These are phyloP conservation scores for Hecatera dysodea DNA, from an alignment of 2,888 invertebrate species.

Conservation along the genomic window DNA sequence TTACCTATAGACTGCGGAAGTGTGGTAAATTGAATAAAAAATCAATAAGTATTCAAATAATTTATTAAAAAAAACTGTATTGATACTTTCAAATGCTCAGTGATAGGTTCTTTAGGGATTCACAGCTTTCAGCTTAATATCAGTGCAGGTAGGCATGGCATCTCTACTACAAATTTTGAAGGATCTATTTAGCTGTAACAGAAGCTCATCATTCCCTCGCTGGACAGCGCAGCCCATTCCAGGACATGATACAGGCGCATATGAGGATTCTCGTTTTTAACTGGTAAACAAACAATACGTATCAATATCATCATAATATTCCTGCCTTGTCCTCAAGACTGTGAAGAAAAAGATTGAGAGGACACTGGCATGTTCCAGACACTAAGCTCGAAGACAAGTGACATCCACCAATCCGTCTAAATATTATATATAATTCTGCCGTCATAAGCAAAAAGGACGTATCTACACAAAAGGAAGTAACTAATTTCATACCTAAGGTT, in stretches of 20 bases:
- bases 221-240: slow-evolving; percentile 82
- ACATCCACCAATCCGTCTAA: too few relatives aligned
- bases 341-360: background rate
- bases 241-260: slow-evolving; percentile 82
- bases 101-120: background rate
- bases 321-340: background rate
- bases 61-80: background rate
- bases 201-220: slow-evolving; percentile 79
- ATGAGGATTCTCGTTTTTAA: slow-evolving; percentile 83
- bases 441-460: too few relatives aligned
- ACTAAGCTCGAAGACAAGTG: too few relatives aligned
- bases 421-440: too few relatives aligned
- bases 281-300: slow-evolving; percentile 72
- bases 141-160: too few relatives aligned
- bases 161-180: background rate
- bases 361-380: background rate
- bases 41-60: background rate
- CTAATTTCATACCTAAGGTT: too few relatives aligned
- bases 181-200: slow-evolving; percentile 56
- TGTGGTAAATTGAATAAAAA: slow-evolving; percentile 1
- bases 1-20: background rate
- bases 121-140: background rate
- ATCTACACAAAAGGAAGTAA: too few relatives aligned
- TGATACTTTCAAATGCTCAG: background rate
- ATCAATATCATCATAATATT: background rate